Conservation (phyloP, 2,113 vertebrate genomes). For the sheep (Ovis aries) region DNA sequence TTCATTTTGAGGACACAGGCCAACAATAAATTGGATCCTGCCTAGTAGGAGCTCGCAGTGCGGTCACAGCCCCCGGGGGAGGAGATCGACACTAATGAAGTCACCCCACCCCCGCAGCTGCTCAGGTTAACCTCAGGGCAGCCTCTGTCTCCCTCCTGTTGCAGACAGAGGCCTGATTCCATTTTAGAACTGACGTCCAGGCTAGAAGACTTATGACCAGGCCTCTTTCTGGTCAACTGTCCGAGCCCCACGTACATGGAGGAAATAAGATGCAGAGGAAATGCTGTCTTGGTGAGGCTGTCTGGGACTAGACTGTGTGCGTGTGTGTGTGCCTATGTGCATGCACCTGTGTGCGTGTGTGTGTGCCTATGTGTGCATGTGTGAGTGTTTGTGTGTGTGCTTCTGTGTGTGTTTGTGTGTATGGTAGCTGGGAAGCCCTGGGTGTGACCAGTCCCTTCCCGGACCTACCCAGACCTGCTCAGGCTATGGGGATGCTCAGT, state of each 20-base stretch:
- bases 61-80: rapidly evolving
- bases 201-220: background rate
- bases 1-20: background rate
- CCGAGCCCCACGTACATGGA: no score
- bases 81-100: background rate
- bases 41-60: rapidly evolving
- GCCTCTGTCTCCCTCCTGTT: background rate
- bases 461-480: background rate
- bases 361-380: background rate
- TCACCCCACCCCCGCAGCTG: background rate
- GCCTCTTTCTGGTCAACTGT: background rate
- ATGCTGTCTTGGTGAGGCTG: background rate
- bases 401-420: no score
- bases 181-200: background rate
- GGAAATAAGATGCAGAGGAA: background rate
- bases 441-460: background rate
- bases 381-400: background rate
- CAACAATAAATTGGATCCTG: rapidly evolving
- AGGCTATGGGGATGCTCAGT: background rate
- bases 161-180: background rate
- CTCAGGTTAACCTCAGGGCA: background rate
- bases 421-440: background rate
- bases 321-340: background rate
- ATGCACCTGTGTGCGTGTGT: rapidly evolving
- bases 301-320: background rate